Percentiles rank a stretch among this genome's conserved stretches.
phyloP scores from a whole-genome alignment of 2,888 invertebrate genomes.

The Diloba caeruleocephala region DNA sequence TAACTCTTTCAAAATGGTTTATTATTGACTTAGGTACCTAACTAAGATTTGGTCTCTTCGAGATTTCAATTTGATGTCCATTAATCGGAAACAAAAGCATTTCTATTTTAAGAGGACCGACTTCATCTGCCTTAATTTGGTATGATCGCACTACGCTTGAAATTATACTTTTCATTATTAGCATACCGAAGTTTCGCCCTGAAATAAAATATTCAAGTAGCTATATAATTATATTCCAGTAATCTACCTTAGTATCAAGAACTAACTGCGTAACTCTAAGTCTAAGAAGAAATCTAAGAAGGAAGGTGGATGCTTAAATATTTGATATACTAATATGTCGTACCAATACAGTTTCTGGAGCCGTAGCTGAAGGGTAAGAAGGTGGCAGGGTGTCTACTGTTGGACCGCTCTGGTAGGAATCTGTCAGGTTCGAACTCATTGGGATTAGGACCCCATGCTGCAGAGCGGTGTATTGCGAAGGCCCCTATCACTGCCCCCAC shows the following conservation, averaged over 20 bases:
- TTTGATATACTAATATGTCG: conserved; percentile 12
- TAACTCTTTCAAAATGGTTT: conserved; percentile 7
- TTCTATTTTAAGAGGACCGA: conserved; percentile 78
- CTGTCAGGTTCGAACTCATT: conserved; percentile 90
- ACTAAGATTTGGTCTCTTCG: conserved; percentile 52
- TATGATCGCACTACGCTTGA: conserved; percentile 73
- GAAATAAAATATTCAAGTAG: conserved; percentile 23
- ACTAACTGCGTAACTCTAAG: too few relatives aligned
- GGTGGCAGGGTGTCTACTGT: conserved; percentile 79
- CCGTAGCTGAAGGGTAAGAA: conserved; percentile 86
- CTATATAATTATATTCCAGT: too few relatives aligned
- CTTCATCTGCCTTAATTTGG: conserved; percentile 70
- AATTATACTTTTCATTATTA: conserved; percentile 77
- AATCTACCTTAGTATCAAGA: too few relatives aligned
- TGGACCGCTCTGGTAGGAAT: conserved; percentile 86
- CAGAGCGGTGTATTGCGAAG: conserved; percentile 84
- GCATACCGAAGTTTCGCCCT: conserved; percentile 83
- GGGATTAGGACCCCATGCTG: conserved; percentile 88
- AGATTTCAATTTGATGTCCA: conserved; percentile 74
- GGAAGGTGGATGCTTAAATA: neutral
- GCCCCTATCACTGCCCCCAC: conserved; percentile 79
- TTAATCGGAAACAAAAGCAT: conserved; percentile 76
- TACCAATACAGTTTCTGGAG: conserved; percentile 84
- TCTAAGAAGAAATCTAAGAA: too few relatives aligned
- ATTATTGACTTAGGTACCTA: too few relatives aligned